Percentiles rank a stretch among this genome's conserved stretches.
Evolutionary conservation across 2,888 invertebrate species (phyloP).

Genomic region (Drosophila lutescens): DNA sequence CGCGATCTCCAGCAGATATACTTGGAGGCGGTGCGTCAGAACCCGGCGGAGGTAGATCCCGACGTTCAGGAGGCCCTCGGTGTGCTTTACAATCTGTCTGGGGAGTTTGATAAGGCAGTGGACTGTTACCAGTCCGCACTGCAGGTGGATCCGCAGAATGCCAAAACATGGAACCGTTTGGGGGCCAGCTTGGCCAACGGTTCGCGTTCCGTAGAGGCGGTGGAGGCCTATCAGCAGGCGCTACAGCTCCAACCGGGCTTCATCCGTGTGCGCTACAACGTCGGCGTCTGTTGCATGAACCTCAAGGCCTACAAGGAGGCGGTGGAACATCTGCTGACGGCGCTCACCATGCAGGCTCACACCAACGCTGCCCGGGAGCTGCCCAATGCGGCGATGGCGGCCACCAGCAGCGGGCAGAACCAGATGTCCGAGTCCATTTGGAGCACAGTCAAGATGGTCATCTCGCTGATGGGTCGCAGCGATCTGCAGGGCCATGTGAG

Average conservation of each 20-base stretch:
- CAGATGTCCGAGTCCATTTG: constrained; percentile 97
- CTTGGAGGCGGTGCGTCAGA: constrained; percentile 91
- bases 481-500: constrained; percentile 87
- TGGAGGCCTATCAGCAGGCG: constrained; percentile 97
- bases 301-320: constrained; percentile 97
- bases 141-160: constrained; percentile 90
- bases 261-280: constrained; percentile 97
- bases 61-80: constrained; percentile 97
- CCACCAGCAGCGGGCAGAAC: constrained; percentile 80
- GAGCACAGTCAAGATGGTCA: constrained; percentile 95
- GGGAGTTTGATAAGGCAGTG: constrained; percentile 97
- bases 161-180: constrained; percentile 97
- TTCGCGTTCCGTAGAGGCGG: constrained; percentile 96
- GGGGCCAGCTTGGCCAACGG: constrained; percentile 99
- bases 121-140: constrained; percentile 97
- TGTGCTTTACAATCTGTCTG: constrained; percentile 96
- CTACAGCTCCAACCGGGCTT: constrained; percentile 96
- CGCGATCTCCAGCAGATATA: constrained; percentile 90
- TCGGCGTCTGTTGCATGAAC: constrained; percentile 99
- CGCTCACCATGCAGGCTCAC: constrained; percentile 94
- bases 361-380: constrained; percentile 86
- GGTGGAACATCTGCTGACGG: constrained; percentile 96
- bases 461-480: constrained; percentile 90
- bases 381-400: constrained; percentile 84
- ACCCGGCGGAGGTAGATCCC: constrained; percentile 91